Percentiles rank a stretch among this genome's conserved stretches.
These are phyloP conservation scores for Drosophila novamexicana DNA, from an alignment of 1,140 invertebrate species.

Conservation along the genomic window DNA sequence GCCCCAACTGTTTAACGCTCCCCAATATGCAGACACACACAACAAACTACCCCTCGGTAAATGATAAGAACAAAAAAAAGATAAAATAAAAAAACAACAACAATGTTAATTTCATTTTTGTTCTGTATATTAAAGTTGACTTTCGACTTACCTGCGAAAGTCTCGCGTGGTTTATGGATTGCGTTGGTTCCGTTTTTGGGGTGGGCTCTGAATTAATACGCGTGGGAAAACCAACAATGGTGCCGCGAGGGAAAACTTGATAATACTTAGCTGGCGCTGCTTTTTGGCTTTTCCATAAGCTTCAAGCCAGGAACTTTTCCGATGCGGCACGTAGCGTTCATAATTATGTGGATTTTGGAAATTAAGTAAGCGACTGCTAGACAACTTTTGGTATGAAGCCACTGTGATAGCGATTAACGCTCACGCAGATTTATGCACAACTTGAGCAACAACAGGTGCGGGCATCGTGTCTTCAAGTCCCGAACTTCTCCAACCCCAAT, in stretches of 20 bases:
- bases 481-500: neutral
- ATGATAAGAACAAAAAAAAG: conserved; percentile 25
- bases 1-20: conserved; percentile 59
- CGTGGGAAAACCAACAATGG: conserved; percentile 79
- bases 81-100: conserved; percentile 32
- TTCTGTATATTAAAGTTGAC: conserved; percentile 74
- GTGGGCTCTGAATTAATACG: conserved; percentile 69
- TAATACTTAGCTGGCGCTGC: conserved; percentile 70
- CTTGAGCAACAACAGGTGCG: conserved; percentile 61
- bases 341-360: conserved; percentile 75
- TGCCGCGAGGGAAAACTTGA: conserved; percentile 57
- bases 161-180: neutral
- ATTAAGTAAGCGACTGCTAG: conserved; percentile 69
- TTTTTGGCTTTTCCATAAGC: conserved; percentile 78
- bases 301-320: conserved; percentile 47
- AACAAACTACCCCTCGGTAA: conserved; percentile 57
- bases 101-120: conserved; percentile 80
- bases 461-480: neutral
- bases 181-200: neutral
- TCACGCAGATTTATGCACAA: conserved; percentile 50
- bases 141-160: conserved; percentile 35
- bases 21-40: conserved; percentile 69
- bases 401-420: conserved; percentile 66
- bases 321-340: conserved; percentile 61
- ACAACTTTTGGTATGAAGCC: conserved; percentile 36